Percentiles rank a stretch among this genome's conserved stretches.
These are phyloP conservation scores for Caenorhabditis doughertyi DNA, from an alignment of 2,888 invertebrate species.

Conservation along the genomic window DNA sequence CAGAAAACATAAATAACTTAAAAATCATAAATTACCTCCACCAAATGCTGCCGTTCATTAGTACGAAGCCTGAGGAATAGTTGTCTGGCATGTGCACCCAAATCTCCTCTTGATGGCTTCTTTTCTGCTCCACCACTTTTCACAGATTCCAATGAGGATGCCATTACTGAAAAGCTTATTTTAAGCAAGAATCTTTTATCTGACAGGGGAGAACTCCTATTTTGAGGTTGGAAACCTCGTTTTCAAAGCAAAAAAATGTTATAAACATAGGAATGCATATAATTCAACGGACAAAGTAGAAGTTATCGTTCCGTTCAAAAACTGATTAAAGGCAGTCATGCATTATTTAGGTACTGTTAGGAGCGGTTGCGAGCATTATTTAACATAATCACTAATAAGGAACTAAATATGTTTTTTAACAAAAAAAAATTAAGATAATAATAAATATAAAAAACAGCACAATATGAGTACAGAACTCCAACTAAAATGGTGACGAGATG, in stretches of 20 bases:
- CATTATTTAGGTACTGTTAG: slow-evolving; percentile 24
- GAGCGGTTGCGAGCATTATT: slow-evolving; percentile 10
- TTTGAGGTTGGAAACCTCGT: background rate
- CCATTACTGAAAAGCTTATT: slow-evolving; percentile 70
- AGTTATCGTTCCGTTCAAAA: slow-evolving; percentile 25
- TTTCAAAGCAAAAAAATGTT: slow-evolving; percentile 37
- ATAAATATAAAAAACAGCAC: slow-evolving; percentile 36
- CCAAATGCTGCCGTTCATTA: slow-evolving; percentile 68
- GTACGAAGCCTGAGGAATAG: slow-evolving; percentile 60
- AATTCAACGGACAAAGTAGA: slow-evolving; percentile 29
- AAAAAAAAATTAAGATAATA: background rate
- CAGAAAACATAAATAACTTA: slow-evolving; percentile 1
- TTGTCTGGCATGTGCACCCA: slow-evolving; percentile 62
- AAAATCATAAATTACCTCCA: slow-evolving; percentile 65
- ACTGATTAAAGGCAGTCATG: slow-evolving; percentile 16
- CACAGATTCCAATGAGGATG: slow-evolving; percentile 72
- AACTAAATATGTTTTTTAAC: background rate
- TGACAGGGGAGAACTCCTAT: slow-evolving; percentile 15
- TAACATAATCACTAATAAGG: background rate
- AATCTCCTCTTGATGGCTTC: slow-evolving; percentile 51
- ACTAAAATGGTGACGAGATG: slow-evolving; percentile 37
- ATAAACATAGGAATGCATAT: slow-evolving; percentile 43
- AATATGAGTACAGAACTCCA: slow-evolving; percentile 46
- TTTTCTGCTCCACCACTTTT: slow-evolving; percentile 61
- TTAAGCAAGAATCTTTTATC: background rate